phyloP scores from a whole-genome alignment of 2,888 invertebrate genomes.

The Exocentrus adspersus region DNA sequence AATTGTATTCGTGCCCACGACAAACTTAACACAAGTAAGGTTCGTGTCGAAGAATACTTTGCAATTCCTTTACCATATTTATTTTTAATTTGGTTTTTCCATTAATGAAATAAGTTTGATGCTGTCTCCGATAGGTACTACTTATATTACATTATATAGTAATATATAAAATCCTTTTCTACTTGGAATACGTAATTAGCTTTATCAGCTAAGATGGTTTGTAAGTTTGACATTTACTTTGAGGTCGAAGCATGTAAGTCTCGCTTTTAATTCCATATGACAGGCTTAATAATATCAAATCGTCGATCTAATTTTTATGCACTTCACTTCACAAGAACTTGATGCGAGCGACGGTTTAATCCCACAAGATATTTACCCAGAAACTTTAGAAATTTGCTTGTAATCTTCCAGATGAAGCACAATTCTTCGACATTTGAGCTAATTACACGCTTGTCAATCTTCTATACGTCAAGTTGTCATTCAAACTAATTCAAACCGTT shows the following conservation, averaged over 20 bases:
- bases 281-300: slow-evolving; percentile 50
- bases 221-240: slow-evolving; percentile 24
- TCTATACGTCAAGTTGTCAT: too few relatives aligned
- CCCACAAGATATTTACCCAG: slow-evolving; percentile 28
- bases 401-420: slow-evolving; percentile 9
- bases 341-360: slow-evolving; percentile 31
- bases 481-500: too few relatives aligned
- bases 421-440: neutral
- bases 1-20: slow-evolving; percentile 1
- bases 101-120: too few relatives aligned
- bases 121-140: too few relatives aligned
- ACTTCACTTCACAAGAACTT: slow-evolving; percentile 47
- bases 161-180: neutral
- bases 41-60: too few relatives aligned
- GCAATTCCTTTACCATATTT: too few relatives aligned
- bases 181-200: slow-evolving; percentile 21
- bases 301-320: slow-evolving; percentile 50
- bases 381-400: slow-evolving; percentile 21
- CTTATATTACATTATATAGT: too few relatives aligned
- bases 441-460: too few relatives aligned
- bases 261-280: slow-evolving; percentile 40
- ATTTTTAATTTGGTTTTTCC: too few relatives aligned
- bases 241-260: slow-evolving; percentile 11
- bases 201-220: slow-evolving; percentile 30
- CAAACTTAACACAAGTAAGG: too few relatives aligned